These are phyloP conservation scores for Eupelmus urozonus DNA, from an alignment of 2,888 invertebrate genomes.

Conservation along the genomic window DNA sequence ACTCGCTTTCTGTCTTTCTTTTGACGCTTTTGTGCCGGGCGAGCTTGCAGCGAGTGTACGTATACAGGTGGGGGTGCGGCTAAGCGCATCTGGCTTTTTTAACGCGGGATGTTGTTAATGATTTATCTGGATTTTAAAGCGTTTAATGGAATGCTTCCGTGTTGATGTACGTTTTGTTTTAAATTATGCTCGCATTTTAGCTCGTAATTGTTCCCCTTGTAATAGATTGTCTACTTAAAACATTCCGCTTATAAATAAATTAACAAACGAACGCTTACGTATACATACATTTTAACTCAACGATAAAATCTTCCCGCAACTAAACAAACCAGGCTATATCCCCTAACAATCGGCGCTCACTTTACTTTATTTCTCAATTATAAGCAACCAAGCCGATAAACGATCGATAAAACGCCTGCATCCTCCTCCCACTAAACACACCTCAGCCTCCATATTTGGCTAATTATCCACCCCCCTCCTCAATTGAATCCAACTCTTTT, in stretches of 20 bases:
- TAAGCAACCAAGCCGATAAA: conserved; percentile 15
- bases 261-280: no score
- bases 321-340: no score
- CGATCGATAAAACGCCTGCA: conserved; percentile 2
- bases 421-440: neutral
- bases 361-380: no score
- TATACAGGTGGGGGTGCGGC: neutral
- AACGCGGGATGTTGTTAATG: neutral
- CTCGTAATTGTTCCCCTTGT: neutral
- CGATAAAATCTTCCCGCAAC: no score
- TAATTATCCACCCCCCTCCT: conserved; percentile 22
- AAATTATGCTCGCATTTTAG: neutral
- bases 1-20: conserved; percentile 19
- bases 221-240: neutral
- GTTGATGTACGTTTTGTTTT: neutral
- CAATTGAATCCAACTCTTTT: neutral
- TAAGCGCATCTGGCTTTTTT: conserved; percentile 4
- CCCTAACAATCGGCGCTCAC: no score
- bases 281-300: no score
- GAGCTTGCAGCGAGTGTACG: neutral
- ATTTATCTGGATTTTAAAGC: conserved; percentile 39
- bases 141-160: neutral
- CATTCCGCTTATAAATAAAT: no score
- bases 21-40: neutral
- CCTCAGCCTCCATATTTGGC: conserved; percentile 9